These are phyloP conservation scores for Limnodromus scolopaceus DNA, from an alignment of 2,797 vertebrate species.

Conservation along the genomic window DNA sequence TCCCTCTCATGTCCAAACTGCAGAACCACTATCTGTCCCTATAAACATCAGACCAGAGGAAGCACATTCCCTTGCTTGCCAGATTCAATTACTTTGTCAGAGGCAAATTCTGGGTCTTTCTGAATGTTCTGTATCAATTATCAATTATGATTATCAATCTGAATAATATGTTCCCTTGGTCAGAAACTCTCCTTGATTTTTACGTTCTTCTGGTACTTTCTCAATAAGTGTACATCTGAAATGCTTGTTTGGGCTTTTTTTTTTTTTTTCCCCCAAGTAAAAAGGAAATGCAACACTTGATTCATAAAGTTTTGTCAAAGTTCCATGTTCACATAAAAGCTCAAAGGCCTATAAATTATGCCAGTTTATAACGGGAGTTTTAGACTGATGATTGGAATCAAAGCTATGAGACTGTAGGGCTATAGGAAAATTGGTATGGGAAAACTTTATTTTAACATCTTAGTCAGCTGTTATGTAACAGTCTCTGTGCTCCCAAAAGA, in stretches of 20 bases:
- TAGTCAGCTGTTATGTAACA: constrained; percentile 33
- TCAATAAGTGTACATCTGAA: neutral
- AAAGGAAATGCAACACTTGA: neutral
- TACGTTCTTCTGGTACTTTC: neutral
- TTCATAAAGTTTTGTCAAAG: neutral
- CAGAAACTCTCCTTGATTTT: neutral
- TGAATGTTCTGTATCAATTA: neutral
- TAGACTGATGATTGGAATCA: neutral
- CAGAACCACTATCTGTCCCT: neutral
- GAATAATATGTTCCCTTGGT: neutral
- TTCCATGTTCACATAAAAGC: neutral
- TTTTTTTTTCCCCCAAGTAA: neutral
- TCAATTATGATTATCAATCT: no score
- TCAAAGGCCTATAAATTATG: neutral
- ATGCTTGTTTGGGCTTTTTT: neutral
- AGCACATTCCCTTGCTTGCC: neutral
- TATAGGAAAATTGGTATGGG: neutral
- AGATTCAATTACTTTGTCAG: constrained; percentile 14
- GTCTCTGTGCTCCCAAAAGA: constrained; percentile 7
- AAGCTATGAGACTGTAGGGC: neutral
- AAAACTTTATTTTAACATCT: constrained; percentile 8
- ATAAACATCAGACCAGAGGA: neutral
- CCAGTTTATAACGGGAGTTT: neutral
- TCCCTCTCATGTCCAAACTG: neutral
- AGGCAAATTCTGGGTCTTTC: neutral